These are phyloP conservation scores for Dryobotodes eremita DNA, from an alignment of 2,888 invertebrate species.

Conservation along the genomic window DNA sequence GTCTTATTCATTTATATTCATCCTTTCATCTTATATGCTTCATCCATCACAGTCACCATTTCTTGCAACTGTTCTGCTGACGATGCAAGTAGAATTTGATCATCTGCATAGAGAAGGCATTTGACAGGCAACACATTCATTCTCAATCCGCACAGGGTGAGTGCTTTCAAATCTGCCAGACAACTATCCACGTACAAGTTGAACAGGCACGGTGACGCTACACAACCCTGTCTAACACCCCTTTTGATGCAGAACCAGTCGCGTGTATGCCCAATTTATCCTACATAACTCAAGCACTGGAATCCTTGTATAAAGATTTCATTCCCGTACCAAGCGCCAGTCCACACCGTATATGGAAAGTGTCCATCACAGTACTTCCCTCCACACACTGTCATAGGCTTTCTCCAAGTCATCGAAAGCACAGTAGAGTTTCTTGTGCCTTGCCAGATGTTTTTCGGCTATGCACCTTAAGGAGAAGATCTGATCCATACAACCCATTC, in stretches of 20 bases:
- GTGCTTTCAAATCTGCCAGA: background rate
- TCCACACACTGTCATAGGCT: background rate
- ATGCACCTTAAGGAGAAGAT: background rate
- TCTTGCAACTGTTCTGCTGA: background rate
- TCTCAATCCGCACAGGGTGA: too few relatives aligned
- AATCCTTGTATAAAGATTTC: too few relatives aligned
- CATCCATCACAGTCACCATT: background rate
- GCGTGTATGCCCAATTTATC: background rate
- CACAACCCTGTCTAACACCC: background rate
- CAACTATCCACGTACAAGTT: background rate
- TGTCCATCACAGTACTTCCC: background rate
- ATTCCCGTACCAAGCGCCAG: background rate
- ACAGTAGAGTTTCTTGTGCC: background rate
- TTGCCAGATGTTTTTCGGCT: background rate
- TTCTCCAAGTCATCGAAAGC: background rate
- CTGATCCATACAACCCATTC: background rate
- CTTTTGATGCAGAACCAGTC: background rate
- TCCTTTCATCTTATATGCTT: background rate
- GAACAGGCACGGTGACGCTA: background rate
- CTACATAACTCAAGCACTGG: background rate
- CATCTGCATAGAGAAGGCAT: background rate
- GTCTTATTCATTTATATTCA: background rate
- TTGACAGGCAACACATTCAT: background rate
- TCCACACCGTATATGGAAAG: conserved; percentile 1
- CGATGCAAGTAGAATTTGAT: background rate